Evolutionary conservation across 2,888 invertebrate species (phyloP), one percentile per base, ranked within the genome.

Genomic region (Zonitis immaculata): DNA sequence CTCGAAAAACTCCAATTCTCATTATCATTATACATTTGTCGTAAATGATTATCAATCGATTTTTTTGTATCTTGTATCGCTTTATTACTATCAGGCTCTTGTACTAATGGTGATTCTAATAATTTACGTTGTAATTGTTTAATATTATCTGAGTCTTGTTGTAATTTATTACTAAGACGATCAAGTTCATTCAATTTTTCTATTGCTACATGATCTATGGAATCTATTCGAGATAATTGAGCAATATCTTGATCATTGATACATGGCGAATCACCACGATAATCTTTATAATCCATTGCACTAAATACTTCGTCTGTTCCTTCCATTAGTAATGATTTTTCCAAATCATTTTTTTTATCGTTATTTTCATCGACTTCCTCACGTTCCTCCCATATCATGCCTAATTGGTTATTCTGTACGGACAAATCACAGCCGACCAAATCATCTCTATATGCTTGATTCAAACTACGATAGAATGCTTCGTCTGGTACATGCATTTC

Each of bases 301-400:
- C 87, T 88, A 69, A 85, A 89, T 47, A 88, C 82, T 76, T 88
- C 82, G 51, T 81, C 79, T 56, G 77, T 80, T 65, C 83, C 66
- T 32, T 82, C 76, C 50, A 73, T 79, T 54, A 78, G 77, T 44
- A 79, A 77, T 46, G 26, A 26, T 14, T 26, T 26, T 16, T 46
- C 32, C 9, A 30, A 11, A 1, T 22, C 69, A 35, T 77, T 77
- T 47, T 68, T 67, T 20, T 62, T 65, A 0, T 78, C 79, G 50
- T 77, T 78, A 14, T 74, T 74, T 42, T 82, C 82, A 58, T 87
- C 87, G 22, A 77, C 76, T 64, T 91, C 90, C 74, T 90, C 89
- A 9, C 87, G 85, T 64, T 89, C 89, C 73, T 91, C 91, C 86
- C 91, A 90, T 64, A 91, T 91, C 87, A 91, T 89, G 57, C 87